A percentile compares a stretch with the other conserved stretches of the same genome.
These are phyloP conservation scores for Pachymerium ferrugineum DNA, from an alignment of 2,888 invertebrate genomes.

Conservation along the genomic window DNA sequence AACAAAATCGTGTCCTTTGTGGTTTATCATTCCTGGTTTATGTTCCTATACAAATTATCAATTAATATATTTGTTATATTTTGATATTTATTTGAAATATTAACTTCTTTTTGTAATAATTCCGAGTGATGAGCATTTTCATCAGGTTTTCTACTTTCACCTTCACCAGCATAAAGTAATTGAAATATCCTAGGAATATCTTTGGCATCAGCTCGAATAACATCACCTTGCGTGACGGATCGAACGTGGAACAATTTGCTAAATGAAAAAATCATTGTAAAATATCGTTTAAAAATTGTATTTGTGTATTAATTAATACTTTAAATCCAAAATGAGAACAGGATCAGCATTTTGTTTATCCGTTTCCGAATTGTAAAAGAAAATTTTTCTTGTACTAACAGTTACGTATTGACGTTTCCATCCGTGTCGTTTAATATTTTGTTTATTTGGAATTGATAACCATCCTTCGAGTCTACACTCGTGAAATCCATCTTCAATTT, in stretches of 20 bases:
- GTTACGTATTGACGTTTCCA: slow-evolving; percentile 97
- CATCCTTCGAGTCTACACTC: slow-evolving; percentile 76
- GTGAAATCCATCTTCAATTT: slow-evolving; percentile 47
- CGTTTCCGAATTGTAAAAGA: slow-evolving; percentile 91
- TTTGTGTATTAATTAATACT: slow-evolving; percentile 55
- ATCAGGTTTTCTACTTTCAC: slow-evolving; percentile 59
- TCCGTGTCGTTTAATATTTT: slow-evolving; percentile 89
- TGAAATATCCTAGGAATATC: slow-evolving; percentile 98
- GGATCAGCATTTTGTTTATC: slow-evolving; percentile 94
- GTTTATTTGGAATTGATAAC: slow-evolving; percentile 90
- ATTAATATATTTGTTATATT: neutral
- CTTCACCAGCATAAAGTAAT: slow-evolving; percentile 94
- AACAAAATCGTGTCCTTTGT: slow-evolving; percentile 93
- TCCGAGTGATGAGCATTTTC: slow-evolving; percentile 41
- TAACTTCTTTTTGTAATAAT: slow-evolving; percentile 40
- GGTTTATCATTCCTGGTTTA: slow-evolving; percentile 61
- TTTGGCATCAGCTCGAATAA: slow-evolving; percentile 96
- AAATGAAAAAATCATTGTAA: slow-evolving; percentile 42
- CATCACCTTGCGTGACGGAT: slow-evolving; percentile 97
- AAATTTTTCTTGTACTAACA: slow-evolving; percentile 91
- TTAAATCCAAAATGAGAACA: slow-evolving; percentile 88
- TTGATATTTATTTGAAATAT: neutral
- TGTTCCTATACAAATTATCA: slow-evolving; percentile 27
- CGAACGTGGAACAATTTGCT: slow-evolving; percentile 99
- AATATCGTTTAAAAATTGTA: neutral